phyloP scores from a whole-genome alignment of 2,797 vertebrate species.

The Eurystomus glaucurus region DNA sequence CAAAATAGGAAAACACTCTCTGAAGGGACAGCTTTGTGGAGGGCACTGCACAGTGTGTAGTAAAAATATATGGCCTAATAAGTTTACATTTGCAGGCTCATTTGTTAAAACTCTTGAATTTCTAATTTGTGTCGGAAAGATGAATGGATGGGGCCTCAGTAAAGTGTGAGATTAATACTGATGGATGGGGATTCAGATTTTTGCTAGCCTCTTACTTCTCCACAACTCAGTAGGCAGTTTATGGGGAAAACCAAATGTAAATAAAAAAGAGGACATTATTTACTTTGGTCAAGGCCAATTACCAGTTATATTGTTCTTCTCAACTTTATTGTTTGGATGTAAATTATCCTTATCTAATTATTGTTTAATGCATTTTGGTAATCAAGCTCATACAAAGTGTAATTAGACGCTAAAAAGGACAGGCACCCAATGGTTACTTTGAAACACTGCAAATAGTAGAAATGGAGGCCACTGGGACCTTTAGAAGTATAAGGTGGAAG shows the following conservation, averaged over 20 bases:
- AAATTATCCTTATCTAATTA: conserved; percentile 85
- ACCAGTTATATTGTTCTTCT: conserved; percentile 84
- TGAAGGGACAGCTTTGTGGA: conserved; percentile 89
- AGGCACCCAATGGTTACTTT: conserved; percentile 40
- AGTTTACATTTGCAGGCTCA: conserved; percentile 93
- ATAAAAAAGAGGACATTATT: conserved; percentile 86
- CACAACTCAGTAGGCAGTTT: conserved; percentile 86
- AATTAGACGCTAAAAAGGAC: conserved; percentile 80
- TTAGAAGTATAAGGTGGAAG: not conserved
- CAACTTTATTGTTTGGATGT: conserved; percentile 78
- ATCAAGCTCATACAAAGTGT: conserved; percentile 77
- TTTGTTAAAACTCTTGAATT: conserved; percentile 95
- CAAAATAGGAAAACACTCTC: conserved; percentile 91
- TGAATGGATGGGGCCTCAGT: conserved; percentile 89
- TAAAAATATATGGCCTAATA: conserved; percentile 94
- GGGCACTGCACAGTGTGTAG: conserved; percentile 91
- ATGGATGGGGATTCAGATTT: conserved; percentile 87
- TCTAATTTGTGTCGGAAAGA: conserved; percentile 99
- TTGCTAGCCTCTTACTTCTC: conserved; percentile 86
- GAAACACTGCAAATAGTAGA: conserved; percentile 23
- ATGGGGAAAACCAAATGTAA: conserved; percentile 86
- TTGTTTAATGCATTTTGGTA: conserved; percentile 82
- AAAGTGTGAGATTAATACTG: conserved; percentile 89
- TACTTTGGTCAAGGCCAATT: conserved; percentile 87
- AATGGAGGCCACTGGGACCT: not conserved